phyloP scores from a whole-genome alignment of 1,140 invertebrate species.

The Drosophila erecta region DNA sequence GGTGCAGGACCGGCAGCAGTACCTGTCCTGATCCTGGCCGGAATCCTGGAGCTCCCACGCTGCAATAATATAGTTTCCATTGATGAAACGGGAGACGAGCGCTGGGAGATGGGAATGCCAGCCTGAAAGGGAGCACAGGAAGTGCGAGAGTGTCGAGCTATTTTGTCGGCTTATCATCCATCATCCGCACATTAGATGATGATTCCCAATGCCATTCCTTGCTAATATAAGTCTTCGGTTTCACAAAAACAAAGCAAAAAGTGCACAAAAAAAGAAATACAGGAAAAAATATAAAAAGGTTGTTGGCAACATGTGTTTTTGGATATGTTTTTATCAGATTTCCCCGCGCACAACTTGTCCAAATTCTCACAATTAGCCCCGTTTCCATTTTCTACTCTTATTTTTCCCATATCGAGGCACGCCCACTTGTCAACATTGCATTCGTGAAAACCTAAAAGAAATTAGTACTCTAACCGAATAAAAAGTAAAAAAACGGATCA shows the following conservation, averaged over 20 bases:
- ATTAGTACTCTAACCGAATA: constrained; percentile 11
- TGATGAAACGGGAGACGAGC: constrained; percentile 70
- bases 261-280: not conserved
- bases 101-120: not conserved
- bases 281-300: not conserved
- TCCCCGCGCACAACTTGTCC: constrained; percentile 31
- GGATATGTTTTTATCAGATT: constrained; percentile 43
- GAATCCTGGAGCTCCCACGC: constrained; percentile 58
- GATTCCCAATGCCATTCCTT: constrained; percentile 26
- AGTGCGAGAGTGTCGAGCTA: constrained; percentile 56
- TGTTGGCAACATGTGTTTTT: constrained; percentile 58
- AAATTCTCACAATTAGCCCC: constrained; percentile 49
- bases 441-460: constrained; percentile 37
- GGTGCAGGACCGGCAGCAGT: constrained; percentile 32
- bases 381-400: constrained; percentile 17
- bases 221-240: constrained; percentile 68
- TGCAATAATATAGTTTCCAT: constrained; percentile 57
- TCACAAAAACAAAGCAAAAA: constrained; percentile 11
- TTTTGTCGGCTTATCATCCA: constrained; percentile 71
- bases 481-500: constrained; percentile 32
- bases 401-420: constrained; percentile 35
- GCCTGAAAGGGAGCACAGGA: constrained; percentile 45
- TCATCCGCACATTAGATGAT: constrained; percentile 66
- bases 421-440: constrained; percentile 71
- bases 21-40: constrained; percentile 25